A percentile compares a stretch with the other conserved stretches of the same genome.
Evolutionary conservation across 2,888 invertebrate species (phyloP).

Genomic region (Tromatobia lineatoria): DNA sequence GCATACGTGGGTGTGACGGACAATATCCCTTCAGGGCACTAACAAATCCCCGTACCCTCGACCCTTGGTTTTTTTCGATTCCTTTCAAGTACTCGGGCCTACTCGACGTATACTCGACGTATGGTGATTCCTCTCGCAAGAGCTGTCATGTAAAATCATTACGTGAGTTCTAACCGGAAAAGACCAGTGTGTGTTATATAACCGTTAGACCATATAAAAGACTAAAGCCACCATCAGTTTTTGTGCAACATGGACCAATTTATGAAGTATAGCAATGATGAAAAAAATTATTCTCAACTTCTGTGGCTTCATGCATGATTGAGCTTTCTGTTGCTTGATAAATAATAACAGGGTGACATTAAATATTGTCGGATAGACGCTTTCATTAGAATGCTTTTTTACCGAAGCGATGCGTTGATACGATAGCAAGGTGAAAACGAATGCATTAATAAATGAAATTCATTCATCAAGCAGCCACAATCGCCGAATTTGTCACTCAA

Average conservation of each 20-base stretch:
- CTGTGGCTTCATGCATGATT: too few relatives aligned
- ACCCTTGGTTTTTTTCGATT: constrained; percentile 53
- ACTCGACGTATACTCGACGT: constrained; percentile 33
- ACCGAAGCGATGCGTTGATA: too few relatives aligned
- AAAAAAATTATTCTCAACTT: too few relatives aligned
- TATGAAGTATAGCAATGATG: background rate
- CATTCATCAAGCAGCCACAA: too few relatives aligned
- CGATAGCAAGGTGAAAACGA: too few relatives aligned
- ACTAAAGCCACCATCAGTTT: background rate
- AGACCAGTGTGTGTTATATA: constrained; percentile 11
- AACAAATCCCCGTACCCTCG: constrained; percentile 57
- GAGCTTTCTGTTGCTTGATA: too few relatives aligned
- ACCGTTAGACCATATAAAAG: constrained; percentile 7
- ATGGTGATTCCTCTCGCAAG: constrained; percentile 55
- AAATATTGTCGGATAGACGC: too few relatives aligned
- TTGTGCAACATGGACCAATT: background rate
- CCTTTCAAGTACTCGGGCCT: constrained; percentile 20
- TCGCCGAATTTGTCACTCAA: too few relatives aligned
- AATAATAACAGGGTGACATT: too few relatives aligned
- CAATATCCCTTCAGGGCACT: constrained; percentile 63
- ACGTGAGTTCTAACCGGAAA: constrained; percentile 46
- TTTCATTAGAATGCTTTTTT: too few relatives aligned
- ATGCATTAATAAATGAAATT: too few relatives aligned
- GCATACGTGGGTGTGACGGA: constrained; percentile 81
- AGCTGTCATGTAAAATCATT: constrained; percentile 58